Evolutionary conservation across 2,888 invertebrate species (phyloP).

Genomic region (Seira ritae): DNA sequence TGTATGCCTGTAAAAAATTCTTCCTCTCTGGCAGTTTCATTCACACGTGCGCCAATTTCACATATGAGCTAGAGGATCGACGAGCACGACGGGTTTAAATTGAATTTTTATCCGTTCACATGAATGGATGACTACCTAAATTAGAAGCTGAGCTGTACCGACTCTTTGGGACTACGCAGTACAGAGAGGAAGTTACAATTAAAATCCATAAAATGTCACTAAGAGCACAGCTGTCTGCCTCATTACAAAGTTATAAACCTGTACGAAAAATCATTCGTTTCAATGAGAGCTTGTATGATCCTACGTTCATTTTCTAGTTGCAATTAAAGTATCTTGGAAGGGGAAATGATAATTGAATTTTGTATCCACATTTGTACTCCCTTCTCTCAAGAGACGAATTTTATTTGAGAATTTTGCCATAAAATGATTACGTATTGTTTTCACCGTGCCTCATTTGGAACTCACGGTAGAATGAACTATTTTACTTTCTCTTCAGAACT

Average conservation of each 20-base stretch:
- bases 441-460: too few species aligned
- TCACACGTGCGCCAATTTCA: conserved; percentile 37
- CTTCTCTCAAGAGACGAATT: neutral
- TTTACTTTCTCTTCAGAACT: too few species aligned
- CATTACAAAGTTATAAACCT: neutral
- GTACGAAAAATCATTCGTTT: neutral
- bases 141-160: too few species aligned
- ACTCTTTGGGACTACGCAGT: too few species aligned
- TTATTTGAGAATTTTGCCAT: neutral
- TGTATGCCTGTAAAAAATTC: too few species aligned
- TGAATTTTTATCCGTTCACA: too few species aligned
- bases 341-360: neutral
- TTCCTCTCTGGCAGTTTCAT: neutral
- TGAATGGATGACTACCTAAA: neutral
- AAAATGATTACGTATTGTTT: neutral
- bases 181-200: too few species aligned
- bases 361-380: too few species aligned
- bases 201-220: neutral
- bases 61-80: neutral
- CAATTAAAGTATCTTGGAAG: neutral
- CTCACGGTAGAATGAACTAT: too few species aligned
- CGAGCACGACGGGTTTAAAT: too few species aligned
- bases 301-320: neutral
- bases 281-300: neutral
- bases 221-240: neutral